Evolutionary conservation across 2,888 invertebrate genomes (phyloP).

Genomic region (Abrostola triplasia): DNA sequence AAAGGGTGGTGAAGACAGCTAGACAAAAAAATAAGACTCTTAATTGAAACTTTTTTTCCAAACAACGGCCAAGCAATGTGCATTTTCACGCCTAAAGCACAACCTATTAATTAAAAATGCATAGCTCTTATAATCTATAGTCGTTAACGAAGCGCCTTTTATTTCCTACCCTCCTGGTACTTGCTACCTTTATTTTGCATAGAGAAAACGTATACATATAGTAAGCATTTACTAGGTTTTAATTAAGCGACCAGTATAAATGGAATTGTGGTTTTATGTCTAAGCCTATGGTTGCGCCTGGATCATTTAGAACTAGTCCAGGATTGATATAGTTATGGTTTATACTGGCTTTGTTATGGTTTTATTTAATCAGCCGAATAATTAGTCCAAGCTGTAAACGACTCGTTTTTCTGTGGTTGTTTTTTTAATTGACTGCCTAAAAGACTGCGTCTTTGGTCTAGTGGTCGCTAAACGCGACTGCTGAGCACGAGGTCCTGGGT

Average conservation of each 20-base stretch:
- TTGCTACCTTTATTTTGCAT: slow-evolving; percentile 49
- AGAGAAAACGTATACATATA: slow-evolving; percentile 43
- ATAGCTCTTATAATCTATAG: slow-evolving; percentile 56
- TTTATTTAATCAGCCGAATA: not conserved
- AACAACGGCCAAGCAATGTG: slow-evolving; percentile 22
- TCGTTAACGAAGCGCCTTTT: slow-evolving; percentile 55
- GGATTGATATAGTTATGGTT: not conserved
- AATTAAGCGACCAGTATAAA: slow-evolving; percentile 43
- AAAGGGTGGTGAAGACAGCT: not conserved
- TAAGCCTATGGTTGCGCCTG: slow-evolving; percentile 13
- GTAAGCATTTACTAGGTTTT: slow-evolving; percentile 45
- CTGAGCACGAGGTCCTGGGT: too few relatives aligned
- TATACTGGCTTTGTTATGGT: not conserved
- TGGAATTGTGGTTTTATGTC: slow-evolving; percentile 44
- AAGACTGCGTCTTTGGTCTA: too few relatives aligned
- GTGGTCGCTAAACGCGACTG: too few relatives aligned
- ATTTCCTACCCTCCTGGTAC: slow-evolving; percentile 56
- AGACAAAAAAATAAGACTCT: not conserved
- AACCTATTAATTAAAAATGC: slow-evolving; percentile 57
- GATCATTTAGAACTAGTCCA: not conserved
- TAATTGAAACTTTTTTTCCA: slow-evolving; percentile 39
- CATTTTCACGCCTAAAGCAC: slow-evolving; percentile 50
- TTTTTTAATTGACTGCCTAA: too few relatives aligned
- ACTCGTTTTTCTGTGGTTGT: too few relatives aligned
- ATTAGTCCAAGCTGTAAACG: too few relatives aligned